Evolutionary conservation across 2,113 vertebrate species (phyloP), one percentile per base, ranked within the genome.

Genomic region (Ptyas mucosa): DNA sequence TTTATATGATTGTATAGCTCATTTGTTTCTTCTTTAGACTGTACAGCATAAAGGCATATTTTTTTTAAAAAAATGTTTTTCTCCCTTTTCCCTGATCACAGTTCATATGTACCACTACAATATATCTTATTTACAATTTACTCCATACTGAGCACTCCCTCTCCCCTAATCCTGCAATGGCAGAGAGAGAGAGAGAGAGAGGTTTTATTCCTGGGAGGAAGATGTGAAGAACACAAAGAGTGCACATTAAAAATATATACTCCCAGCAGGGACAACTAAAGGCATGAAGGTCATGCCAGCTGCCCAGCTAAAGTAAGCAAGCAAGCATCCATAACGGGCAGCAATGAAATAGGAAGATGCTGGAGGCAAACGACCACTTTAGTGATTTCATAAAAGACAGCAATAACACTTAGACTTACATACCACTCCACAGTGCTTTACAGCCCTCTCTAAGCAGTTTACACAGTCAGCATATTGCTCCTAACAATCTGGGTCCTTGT

Each of bases 1-100:
- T 96, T 88, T 96, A 90, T 89, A 52, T 34, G 81, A 18, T 9
- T 96, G 95, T 94, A 95, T 64, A 95, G 53, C 9, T 96, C 93
- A 85, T 43, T 93, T 90, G 23, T 26, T 93, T 94, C 90, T 64
- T 91, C 43, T 91, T 92, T 20, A 49, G 61, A n/a, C n/a, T 39
- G 90, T 39, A 90, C 46, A 94, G 43, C 86, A 34, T 75, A 39
- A 94, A 75, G 29, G 85, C 0, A 23, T 3, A 5, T 39, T 91
- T 92, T 69, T 89, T 69, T 3, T 3, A 15, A 21, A 39, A 39
- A 75, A 75, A 39, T 21, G 8, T 75, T 57, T 39, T 58, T 55
- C 53, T n/a, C 39, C 6, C n/a, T 92, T 55, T 92, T 43, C 9
- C 75, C 20, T 8, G n/a, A 91, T 52, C n/a, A 52, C 0, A 1